A percentile compares a stretch with the other conserved stretches of the same genome.
Evolutionary conservation across 2,113 vertebrate genomes (phyloP).

Genomic region (Lepus timidus): DNA sequence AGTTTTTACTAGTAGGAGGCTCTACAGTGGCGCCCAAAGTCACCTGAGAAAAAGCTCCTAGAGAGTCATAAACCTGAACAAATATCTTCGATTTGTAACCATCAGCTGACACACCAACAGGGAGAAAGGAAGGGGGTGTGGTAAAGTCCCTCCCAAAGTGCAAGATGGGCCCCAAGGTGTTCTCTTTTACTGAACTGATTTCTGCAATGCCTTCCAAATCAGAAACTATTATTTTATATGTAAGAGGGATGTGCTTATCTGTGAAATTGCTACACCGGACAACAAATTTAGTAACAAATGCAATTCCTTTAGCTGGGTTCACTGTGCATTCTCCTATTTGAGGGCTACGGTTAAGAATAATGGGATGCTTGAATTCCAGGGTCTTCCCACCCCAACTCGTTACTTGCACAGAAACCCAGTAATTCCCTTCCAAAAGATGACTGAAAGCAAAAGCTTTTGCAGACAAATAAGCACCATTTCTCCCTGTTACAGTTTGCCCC

Average conservation of each 20-base stretch:
- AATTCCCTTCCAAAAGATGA: not conserved
- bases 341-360: conserved; percentile 82
- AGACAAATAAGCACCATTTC: conserved; percentile 77
- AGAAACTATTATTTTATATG: conserved; percentile 85
- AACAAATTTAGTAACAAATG: conserved; percentile 85
- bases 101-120: conserved; percentile 64
- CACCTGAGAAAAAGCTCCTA: conserved; percentile 81
- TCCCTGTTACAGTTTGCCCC: conserved; percentile 81
- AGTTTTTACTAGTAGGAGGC: not conserved
- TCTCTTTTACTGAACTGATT: conserved; percentile 81
- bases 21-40: conserved; percentile 47
- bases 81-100: conserved; percentile 72
- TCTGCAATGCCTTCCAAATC: not conserved
- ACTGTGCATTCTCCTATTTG: conserved; percentile 75
- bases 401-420: conserved; percentile 70
- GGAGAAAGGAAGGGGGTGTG: conserved; percentile 82
- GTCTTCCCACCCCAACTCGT: conserved; percentile 70
- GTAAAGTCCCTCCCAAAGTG: conserved; percentile 79
- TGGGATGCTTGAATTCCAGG: not conserved
- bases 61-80: conserved; percentile 80
- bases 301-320: conserved; percentile 62
- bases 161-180: conserved; percentile 81
- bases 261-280: conserved; percentile 83
- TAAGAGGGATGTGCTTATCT: conserved; percentile 84
- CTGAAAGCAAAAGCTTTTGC: conserved; percentile 83